A percentile compares a stretch with the other conserved stretches of the same genome.
These are phyloP conservation scores for Muschampia plurimacula DNA, from an alignment of 2,888 invertebrate genomes.

Conservation along the genomic window DNA sequence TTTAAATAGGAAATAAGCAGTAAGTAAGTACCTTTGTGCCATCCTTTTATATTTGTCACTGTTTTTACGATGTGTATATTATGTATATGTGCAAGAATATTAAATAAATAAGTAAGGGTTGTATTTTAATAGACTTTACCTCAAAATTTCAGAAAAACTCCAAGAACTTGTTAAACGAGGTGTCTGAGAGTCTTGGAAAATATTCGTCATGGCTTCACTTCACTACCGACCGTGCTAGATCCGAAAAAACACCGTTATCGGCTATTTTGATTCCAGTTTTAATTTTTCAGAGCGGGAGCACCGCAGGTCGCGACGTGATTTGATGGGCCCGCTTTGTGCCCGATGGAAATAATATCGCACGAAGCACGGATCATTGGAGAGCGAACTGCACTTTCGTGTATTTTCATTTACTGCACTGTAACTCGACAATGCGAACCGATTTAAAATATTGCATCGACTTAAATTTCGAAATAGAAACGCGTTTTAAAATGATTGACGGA, in stretches of 20 bases:
- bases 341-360: conserved; percentile 65
- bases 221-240: conserved; percentile 1
- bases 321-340: conserved; percentile 70
- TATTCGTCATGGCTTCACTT: not conserved
- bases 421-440: conserved; percentile 66
- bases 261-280: conserved; percentile 55
- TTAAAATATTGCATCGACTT: conserved; percentile 65
- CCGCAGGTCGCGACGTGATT: conserved; percentile 61
- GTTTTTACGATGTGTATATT: too few relatives aligned
- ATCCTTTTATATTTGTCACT: too few relatives aligned
- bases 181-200: conserved; percentile 4
- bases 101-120: too few relatives aligned
- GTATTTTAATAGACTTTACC: not conserved
- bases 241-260: conserved; percentile 36
- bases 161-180: not conserved
- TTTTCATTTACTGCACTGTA: conserved; percentile 65
- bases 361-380: conserved; percentile 67
- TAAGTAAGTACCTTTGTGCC: too few relatives aligned
- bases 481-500: conserved; percentile 38
- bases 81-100: too few relatives aligned
- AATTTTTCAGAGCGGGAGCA: conserved; percentile 61
- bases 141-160: conserved; percentile 3
- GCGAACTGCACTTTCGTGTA: conserved; percentile 64
- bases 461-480: conserved; percentile 44
- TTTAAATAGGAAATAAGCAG: too few relatives aligned